Evolutionary conservation across 2,113 vertebrate genomes (phyloP).

Genomic region (Nettapus auritus): DNA sequence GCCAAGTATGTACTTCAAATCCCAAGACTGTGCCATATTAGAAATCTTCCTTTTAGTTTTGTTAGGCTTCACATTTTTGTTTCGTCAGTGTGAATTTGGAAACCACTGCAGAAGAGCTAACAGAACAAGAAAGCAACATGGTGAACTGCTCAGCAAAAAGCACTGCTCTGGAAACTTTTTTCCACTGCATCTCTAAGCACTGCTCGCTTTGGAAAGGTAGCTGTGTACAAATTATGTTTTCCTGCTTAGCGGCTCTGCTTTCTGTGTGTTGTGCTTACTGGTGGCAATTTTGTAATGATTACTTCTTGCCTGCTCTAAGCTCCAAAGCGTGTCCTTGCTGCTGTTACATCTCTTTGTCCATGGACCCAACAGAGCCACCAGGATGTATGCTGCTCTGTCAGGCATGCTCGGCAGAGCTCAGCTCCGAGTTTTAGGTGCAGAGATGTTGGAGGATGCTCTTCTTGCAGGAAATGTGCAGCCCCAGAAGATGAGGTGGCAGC

Average conservation of each 20-base stretch:
- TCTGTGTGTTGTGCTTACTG: not conserved
- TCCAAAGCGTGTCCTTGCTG: not conserved
- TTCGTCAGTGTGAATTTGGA: constrained; percentile 12
- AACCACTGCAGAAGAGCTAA: not conserved
- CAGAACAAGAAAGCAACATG: not conserved
- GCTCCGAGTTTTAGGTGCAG: not conserved
- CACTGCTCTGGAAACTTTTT: not conserved
- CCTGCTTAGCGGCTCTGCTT: not conserved
- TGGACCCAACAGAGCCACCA: not conserved
- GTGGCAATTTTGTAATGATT: not conserved
- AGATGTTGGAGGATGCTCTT: not conserved
- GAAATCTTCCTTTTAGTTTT: not conserved
- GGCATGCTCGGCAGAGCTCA: not conserved
- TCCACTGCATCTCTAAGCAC: not conserved
- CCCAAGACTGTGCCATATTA: not conserved
- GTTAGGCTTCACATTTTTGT: not conserved
- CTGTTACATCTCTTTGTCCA: not conserved
- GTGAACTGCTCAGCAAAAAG: constrained; percentile 5
- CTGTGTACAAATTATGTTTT: not conserved
- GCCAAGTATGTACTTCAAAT: not conserved
- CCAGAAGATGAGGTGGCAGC: not conserved
- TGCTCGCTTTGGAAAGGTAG: not conserved
- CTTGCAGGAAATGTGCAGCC: not conserved
- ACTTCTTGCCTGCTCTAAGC: not conserved
- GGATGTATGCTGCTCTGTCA: not conserved